Evolutionary conservation across 2,888 invertebrate genomes (phyloP).

Genomic region (Cistogaster globosa): DNA sequence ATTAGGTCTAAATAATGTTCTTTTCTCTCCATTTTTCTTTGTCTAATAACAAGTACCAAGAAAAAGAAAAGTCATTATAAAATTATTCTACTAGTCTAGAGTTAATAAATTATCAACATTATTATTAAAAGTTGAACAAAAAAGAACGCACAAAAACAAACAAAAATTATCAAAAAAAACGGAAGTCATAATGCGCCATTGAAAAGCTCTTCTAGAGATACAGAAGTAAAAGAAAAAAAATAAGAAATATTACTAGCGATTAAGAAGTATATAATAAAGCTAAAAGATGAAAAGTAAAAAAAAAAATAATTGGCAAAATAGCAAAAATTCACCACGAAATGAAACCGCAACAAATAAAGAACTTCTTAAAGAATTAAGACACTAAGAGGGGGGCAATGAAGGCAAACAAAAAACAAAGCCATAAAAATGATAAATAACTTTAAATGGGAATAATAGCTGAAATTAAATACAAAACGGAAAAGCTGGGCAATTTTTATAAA

Average conservation of each 20-base stretch:
- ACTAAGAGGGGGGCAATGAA: not conserved
- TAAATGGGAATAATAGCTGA: not conserved
- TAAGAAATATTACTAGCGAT: slow-evolving; percentile 62
- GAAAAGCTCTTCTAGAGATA: slow-evolving; percentile 45
- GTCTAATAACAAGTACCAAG: slow-evolving; percentile 43
- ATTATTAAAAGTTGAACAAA: slow-evolving; percentile 54
- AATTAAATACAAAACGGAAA: not conserved
- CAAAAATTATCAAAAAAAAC: slow-evolving; percentile 51
- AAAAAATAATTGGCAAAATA: slow-evolving; percentile 66
- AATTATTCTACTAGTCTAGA: slow-evolving; percentile 52
- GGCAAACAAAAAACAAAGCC: slow-evolving; percentile 5
- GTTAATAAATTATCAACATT: slow-evolving; percentile 68
- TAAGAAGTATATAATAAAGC: slow-evolving; percentile 32
- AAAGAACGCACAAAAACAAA: slow-evolving; percentile 22
- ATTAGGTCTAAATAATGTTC: slow-evolving; percentile 49
- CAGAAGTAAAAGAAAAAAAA: slow-evolving; percentile 37
- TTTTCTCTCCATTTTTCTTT: not conserved
- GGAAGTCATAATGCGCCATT: slow-evolving; percentile 73
- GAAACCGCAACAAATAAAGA: slow-evolving; percentile 36
- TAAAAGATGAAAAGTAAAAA: slow-evolving; percentile 15
- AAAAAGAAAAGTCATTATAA: slow-evolving; percentile 67
- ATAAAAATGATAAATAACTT: slow-evolving; percentile 42
- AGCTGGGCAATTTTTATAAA: not conserved
- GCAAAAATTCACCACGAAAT: slow-evolving; percentile 52
- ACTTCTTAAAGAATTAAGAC: slow-evolving; percentile 46